A percentile compares a stretch with the other conserved stretches of the same genome.
Evolutionary conservation across 2,797 vertebrate genomes (phyloP).

Genomic region (Pempheris klunzingeri): DNA sequence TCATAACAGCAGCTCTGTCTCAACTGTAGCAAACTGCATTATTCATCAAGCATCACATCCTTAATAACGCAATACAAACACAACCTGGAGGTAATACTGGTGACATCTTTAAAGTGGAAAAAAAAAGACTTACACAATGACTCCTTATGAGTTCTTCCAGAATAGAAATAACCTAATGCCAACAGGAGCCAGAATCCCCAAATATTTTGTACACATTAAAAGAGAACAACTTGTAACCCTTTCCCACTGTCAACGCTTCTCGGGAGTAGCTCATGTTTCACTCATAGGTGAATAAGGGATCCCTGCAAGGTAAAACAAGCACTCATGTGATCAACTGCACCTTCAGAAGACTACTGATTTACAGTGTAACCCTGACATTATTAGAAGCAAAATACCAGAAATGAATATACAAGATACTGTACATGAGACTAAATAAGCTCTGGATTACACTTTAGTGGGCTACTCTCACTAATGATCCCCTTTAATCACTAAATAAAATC

Average conservation of each 20-base stretch:
- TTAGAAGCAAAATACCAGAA: neutral
- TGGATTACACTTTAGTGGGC: neutral
- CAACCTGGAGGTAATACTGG: too few species aligned
- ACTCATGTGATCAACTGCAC: neutral
- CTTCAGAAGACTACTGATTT: neutral
- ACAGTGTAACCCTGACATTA: too few species aligned
- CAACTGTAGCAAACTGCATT: neutral
- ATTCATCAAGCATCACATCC: neutral
- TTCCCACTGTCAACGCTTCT: neutral
- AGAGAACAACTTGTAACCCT: neutral
- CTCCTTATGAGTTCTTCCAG: neutral
- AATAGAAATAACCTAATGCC: neutral
- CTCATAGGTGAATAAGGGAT: neutral
- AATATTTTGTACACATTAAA: neutral
- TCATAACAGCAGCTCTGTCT: neutral
- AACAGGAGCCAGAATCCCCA: neutral
- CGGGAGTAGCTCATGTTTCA: neutral
- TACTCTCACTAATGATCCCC: neutral
- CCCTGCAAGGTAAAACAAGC: neutral
- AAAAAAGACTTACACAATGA: neutral
- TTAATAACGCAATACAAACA: neutral
- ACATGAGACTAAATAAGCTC: neutral
- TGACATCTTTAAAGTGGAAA: neutral
- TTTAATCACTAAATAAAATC: neutral
- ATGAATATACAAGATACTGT: neutral